Base-by-base conservation (phyloP, 2,888 invertebrate genomes). In the Limnephilus marmoratus region DNA sequence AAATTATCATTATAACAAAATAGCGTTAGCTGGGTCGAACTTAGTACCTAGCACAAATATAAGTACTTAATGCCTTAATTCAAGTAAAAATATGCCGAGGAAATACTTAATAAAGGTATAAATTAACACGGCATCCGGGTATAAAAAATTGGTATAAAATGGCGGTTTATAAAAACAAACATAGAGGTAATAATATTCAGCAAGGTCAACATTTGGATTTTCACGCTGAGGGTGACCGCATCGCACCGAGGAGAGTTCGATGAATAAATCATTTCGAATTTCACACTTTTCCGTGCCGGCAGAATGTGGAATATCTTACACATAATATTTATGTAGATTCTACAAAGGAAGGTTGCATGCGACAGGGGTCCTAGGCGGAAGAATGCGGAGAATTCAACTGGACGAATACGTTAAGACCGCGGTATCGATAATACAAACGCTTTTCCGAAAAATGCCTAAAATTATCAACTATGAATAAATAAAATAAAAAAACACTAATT, bases 211-310 rank as follows among this genome's bases (percentile, higher is more conserved):
- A 34, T 82, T 82, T 34, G 34, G 82, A 82, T 82, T 82, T 82
- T 68, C 82, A 31, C 82, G 31, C 82, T 34, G 34, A 13, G 31
- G 34, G 82, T 34, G 34, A 34, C 34, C 34, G 13, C 31, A 82
- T 31, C 12, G 31, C 34, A 31, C 34, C 31, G 31, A 31, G 29
- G 9, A 81, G 31, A 15, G 81, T 29, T 81, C 29, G 81, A 81
- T 82, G 31, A 82, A 82, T 82, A 82, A 82, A 82, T 82, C 82
- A 82, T 82, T 34, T 31, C 82, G 24, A 82, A 82, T 34, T 82
- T 82, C 82, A 34, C 31, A 82, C 68, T 68, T 68, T 68, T 68
- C 24, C 68, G 9, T 68, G 68, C 68, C 68, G n/a, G 68, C 68
- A 68, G 68, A 68, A 68, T 68, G 68, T 68, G 24, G 68, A 68